Evolutionary conservation across 2,797 vertebrate genomes (phyloP).

Genomic region (Siniperca scherzeri): DNA sequence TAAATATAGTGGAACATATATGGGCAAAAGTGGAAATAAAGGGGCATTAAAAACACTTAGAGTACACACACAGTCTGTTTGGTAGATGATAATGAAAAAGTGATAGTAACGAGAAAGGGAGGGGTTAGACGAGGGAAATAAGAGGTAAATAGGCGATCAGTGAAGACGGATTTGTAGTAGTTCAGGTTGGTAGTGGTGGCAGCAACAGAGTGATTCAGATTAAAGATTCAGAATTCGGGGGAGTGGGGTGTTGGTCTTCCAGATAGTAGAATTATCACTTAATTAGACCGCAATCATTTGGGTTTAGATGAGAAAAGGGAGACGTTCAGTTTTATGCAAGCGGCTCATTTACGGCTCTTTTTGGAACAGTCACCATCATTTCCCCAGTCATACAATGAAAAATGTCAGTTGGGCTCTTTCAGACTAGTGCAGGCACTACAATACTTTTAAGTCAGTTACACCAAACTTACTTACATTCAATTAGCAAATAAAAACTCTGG

Average conservation of each 20-base stretch:
- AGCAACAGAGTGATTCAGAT: too few relatives aligned
- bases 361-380: constrained; percentile 7
- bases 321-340: neutral
- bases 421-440: neutral
- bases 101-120: too few relatives aligned
- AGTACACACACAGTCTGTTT: neutral
- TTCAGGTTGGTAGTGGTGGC: too few relatives aligned
- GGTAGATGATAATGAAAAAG: neutral
- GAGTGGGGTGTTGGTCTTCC: too few relatives aligned
- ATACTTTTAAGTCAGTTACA: neutral
- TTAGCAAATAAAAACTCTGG: neutral
- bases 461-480: neutral
- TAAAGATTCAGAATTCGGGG: too few relatives aligned
- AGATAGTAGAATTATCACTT: neutral
- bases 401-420: neutral
- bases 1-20: neutral
- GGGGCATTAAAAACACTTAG: neutral
- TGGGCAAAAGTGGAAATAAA: neutral
- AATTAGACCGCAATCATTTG: neutral
- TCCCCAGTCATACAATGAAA: neutral
- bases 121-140: neutral
- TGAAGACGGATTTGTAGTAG: neutral
- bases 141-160: neutral
- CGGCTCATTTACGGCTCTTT: neutral
- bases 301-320: neutral